Evolutionary conservation across 2,888 invertebrate species (phyloP).

Genomic region (Pristionchus mayeri): DNA sequence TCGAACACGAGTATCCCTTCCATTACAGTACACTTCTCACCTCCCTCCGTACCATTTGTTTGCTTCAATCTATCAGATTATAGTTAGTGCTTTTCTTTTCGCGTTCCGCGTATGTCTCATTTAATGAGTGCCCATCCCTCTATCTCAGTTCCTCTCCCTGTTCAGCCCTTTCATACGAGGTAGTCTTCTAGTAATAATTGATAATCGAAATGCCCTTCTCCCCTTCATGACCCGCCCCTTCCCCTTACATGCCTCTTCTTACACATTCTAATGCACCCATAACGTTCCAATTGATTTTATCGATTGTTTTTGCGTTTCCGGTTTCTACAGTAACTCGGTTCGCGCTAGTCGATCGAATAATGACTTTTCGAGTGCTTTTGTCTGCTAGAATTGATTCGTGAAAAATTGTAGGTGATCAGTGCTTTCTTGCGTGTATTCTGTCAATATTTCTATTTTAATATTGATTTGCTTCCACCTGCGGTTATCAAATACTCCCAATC

Average conservation of each 20-base stretch:
- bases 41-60: conserved; percentile 1
- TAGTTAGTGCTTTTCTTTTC: neutral
- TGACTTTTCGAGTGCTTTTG: neutral
- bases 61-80: neutral
- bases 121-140: neutral
- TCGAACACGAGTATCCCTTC: neutral
- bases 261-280: neutral
- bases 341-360: neutral
- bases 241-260: conserved; percentile 21
- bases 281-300: conserved; percentile 30
- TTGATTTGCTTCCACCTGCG: conserved; percentile 9
- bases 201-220: neutral
- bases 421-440: conserved; percentile 8
- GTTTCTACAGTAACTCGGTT: neutral
- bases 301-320: neutral
- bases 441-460: neutral
- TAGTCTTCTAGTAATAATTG: conserved; percentile 19
- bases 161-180: conserved; percentile 17
- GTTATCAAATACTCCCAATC: neutral
- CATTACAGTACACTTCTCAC: conserved; percentile 6
- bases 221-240: neutral
- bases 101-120: neutral
- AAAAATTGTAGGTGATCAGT: neutral
- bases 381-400: neutral
- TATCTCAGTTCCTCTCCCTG: neutral